A percentile compares a stretch with the other conserved stretches of the same genome.
Conservation (phyloP, 2,113 vertebrate genomes). For the Nanorana parkeri region DNA sequence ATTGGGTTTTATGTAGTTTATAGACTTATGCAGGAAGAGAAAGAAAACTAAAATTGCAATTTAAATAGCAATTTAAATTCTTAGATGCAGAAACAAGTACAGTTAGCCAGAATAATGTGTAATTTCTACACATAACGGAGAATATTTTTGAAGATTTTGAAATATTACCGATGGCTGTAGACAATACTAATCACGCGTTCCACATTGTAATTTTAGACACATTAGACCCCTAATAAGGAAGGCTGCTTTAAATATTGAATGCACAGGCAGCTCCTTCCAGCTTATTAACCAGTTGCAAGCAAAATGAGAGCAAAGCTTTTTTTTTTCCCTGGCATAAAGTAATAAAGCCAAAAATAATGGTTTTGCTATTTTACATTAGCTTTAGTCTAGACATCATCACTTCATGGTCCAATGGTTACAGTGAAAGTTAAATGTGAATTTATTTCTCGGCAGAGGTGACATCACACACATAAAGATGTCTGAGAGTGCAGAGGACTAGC, state of each 20-base stretch:
- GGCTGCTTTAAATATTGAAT: conserved; percentile 37
- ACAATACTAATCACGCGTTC: background rate
- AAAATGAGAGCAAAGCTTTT: background rate
- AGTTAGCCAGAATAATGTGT: background rate
- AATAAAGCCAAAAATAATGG: background rate
- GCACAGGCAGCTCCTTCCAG: background rate
- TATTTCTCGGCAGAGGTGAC: conserved; percentile 29
- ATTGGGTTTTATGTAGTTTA: no score
- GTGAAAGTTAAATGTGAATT: conserved; percentile 25
- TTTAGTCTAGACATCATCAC: conserved; percentile 10
- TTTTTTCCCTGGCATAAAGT: conserved; percentile 8
- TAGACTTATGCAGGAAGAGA: no score
- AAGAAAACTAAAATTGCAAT: no score
- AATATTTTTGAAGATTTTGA: background rate
- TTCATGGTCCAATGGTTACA: conserved; percentile 23
- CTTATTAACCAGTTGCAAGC: background rate
- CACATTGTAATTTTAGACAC: background rate
- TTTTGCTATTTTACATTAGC: background rate
- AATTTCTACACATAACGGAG: background rate
- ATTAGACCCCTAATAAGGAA: background rate
- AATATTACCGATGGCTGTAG: conserved; percentile 17
- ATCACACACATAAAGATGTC: conserved; percentile 12
- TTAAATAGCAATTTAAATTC: no score
- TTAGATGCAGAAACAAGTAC: no score
- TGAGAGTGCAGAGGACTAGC: conserved; percentile 8